phyloP scores from a whole-genome alignment of 2,888 invertebrate genomes.

The Sarcophaga carnaria region DNA sequence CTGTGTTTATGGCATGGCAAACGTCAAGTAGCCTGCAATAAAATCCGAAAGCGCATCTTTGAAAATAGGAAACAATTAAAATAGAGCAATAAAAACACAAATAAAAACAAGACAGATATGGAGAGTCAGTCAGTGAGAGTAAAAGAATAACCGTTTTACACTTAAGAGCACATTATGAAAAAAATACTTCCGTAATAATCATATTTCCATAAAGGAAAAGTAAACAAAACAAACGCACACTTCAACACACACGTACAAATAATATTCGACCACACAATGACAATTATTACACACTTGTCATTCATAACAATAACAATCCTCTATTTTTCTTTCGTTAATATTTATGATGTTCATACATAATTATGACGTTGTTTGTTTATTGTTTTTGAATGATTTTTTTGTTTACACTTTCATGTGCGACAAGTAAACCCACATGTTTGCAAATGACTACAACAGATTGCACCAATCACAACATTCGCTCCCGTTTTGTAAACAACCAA shows the following conservation, averaged over 20 bases:
- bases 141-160: conserved; percentile 30
- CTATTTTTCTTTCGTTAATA: not conserved
- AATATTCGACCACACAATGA: conserved; percentile 41
- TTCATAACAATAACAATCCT: conserved; percentile 2
- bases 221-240: conserved; percentile 46
- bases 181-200: conserved; percentile 60
- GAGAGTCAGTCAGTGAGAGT: conserved; percentile 12
- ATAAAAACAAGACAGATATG: too few relatives aligned
- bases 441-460: conserved; percentile 17
- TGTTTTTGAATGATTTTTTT: conserved; percentile 6
- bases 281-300: conserved; percentile 22
- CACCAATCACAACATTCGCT: conserved; percentile 57
- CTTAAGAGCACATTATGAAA: conserved; percentile 8
- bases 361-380: conserved; percentile 15
- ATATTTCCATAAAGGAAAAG: conserved; percentile 44
- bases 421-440: conserved; percentile 2
- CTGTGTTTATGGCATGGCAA: not conserved
- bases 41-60: conserved; percentile 6
- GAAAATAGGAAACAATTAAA: conserved; percentile 61
- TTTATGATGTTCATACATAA: not conserved
- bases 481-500: conserved; percentile 27
- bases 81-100: conserved; percentile 60
- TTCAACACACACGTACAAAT: not conserved
- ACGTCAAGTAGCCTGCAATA: not conserved
- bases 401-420: not conserved